Percentiles rank a stretch among this genome's conserved stretches.
phyloP scores from a whole-genome alignment of 37 sponge, comb jelly and placozoan species.

The Crambe crambe region DNA sequence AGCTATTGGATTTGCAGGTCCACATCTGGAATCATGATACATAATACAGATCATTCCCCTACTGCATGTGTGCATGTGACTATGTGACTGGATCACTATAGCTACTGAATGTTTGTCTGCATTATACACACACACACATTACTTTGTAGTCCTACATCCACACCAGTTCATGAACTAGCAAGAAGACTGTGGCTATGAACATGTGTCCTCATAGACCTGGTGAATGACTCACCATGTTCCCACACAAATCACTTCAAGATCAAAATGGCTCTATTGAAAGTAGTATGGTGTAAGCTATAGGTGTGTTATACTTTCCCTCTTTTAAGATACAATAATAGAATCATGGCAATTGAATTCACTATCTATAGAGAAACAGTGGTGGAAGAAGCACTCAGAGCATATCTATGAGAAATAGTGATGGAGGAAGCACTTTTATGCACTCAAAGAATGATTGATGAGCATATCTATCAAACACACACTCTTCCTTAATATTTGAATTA shows the following conservation, averaged over 20 bases:
- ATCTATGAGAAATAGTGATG: no score
- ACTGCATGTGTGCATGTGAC: not conserved
- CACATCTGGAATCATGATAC: conserved; percentile 29
- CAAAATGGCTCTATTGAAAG: conserved; percentile 4
- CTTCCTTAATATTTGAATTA: no score
- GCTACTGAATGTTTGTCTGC: not conserved
- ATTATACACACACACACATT: not conserved
- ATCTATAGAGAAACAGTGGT: no score
- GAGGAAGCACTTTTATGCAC: no score
- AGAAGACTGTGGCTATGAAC: not conserved
- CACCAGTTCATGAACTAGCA: no score
- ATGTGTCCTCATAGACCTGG: not conserved
- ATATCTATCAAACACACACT: no score
- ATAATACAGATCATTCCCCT: not conserved
- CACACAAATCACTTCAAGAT: not conserved
- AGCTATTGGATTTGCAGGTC: conserved; percentile 50
- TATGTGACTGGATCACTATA: not conserved
- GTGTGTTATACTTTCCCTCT: no score
- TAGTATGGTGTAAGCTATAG: not conserved
- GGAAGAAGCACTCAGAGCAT: no score
- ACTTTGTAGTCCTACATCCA: no score
- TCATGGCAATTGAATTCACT: no score
- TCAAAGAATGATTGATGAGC: no score
- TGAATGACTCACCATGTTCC: not conserved
- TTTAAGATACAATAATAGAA: no score